These are phyloP conservation scores for Gopherus flavomarginatus DNA, from an alignment of 2,113 vertebrate species.

Conservation along the genomic window DNA sequence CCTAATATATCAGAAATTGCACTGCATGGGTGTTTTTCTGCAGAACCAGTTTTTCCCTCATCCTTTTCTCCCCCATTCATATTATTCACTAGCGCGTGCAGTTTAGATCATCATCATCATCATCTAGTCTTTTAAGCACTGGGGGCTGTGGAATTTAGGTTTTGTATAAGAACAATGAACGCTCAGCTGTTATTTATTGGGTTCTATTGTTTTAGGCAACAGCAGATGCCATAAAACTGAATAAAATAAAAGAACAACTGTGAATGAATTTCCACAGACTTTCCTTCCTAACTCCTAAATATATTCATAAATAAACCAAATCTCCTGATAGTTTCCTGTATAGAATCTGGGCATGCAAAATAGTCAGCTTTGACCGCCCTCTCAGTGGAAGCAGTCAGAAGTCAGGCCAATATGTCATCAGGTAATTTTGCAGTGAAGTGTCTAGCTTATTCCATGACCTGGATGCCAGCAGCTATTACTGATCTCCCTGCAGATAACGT, in stretches of 20 bases:
- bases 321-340: constrained; percentile 32
- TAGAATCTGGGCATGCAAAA: background rate
- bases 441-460: constrained; percentile 7
- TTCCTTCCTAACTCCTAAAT: constrained; percentile 71
- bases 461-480: background rate
- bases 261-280: constrained; percentile 67
- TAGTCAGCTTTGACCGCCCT: background rate
- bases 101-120: constrained; percentile 71
- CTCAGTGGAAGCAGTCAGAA: fast-evolving
- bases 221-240: constrained; percentile 76
- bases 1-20: constrained; percentile 67
- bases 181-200: constrained; percentile 74
- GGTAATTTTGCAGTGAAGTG: background rate
- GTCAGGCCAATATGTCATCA: fast-evolving
- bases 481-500: background rate
- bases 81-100: constrained; percentile 68
- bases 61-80: constrained; percentile 64
- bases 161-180: constrained; percentile 66
- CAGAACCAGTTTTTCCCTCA: constrained; percentile 56
- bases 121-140: constrained; percentile 59
- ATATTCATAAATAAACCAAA: background rate
- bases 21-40: constrained; percentile 61
- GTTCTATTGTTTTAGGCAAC: constrained; percentile 74
- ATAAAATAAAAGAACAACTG: constrained; percentile 64
- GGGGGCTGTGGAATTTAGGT: constrained; percentile 42